A percentile compares a stretch with the other conserved stretches of the same genome.
Evolutionary conservation across 2,888 invertebrate species (phyloP).

Genomic region (Oscheius sp.): DNA sequence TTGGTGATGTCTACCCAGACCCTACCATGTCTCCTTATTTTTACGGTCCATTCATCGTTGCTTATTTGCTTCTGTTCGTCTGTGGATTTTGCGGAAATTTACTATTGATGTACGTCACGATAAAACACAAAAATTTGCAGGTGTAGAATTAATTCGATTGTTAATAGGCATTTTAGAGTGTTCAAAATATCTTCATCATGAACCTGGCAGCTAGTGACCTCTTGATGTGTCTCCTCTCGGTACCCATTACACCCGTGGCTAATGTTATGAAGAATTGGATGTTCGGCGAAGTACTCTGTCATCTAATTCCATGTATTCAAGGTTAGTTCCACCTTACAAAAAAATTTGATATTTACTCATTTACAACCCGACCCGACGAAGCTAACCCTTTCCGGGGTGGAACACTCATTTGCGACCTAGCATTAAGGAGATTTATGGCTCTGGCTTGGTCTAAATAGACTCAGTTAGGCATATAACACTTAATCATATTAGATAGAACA

Average conservation of each 20-base stretch:
- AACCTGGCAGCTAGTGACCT: slow-evolving; percentile 94
- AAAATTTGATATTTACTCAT: background rate
- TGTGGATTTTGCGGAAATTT: slow-evolving; percentile 67
- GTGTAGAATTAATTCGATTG: slow-evolving; percentile 27
- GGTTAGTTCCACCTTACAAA: too few relatives aligned
- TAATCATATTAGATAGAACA: too few relatives aligned
- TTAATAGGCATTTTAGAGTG: slow-evolving; percentile 21
- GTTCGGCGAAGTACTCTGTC: slow-evolving; percentile 88
- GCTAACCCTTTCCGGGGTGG: too few relatives aligned
- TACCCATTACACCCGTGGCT: slow-evolving; percentile 94
- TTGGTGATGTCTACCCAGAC: slow-evolving; percentile 48
- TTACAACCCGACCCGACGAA: too few relatives aligned
- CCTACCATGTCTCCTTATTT: slow-evolving; percentile 52
- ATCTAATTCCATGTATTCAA: slow-evolving; percentile 89
- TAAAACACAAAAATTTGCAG: slow-evolving; percentile 55
- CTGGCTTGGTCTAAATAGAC: too few relatives aligned
- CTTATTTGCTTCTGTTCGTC: slow-evolving; percentile 62
- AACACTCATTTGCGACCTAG: too few relatives aligned
- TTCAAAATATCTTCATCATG: slow-evolving; percentile 87
- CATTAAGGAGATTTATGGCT: too few relatives aligned
- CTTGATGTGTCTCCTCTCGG: slow-evolving; percentile 87
- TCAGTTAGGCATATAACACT: too few relatives aligned
- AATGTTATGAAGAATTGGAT: slow-evolving; percentile 90
- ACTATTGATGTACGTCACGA: slow-evolving; percentile 61
- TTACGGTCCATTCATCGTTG: slow-evolving; percentile 53